Conservation (phyloP, 1,140 invertebrate genomes). For the Neodiprion fabricii region DNA sequence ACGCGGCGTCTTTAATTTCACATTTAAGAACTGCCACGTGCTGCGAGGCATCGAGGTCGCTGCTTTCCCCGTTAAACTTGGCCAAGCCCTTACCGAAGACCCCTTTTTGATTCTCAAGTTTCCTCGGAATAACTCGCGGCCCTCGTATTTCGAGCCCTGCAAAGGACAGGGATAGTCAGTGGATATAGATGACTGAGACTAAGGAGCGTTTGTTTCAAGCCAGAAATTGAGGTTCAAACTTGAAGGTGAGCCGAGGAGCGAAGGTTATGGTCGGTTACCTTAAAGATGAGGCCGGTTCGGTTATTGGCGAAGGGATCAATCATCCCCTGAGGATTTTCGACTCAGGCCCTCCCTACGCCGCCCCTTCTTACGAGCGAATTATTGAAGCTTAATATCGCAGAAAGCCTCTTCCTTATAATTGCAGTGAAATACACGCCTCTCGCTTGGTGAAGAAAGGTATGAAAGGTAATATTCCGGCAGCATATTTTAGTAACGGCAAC, state of each 20-base stretch:
- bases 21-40: neutral
- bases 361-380: neutral
- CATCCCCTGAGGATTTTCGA: neutral
- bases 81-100: neutral
- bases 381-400: neutral
- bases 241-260: neutral
- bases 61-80: neutral
- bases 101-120: neutral
- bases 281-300: neutral
- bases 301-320: neutral
- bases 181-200: neutral
- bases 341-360: neutral
- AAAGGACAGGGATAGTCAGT: neutral
- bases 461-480: too few species aligned
- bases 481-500: too few species aligned
- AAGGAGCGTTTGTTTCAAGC: neutral
- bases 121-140: neutral
- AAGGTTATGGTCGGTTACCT: neutral
- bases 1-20: neutral
- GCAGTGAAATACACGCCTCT: neutral
- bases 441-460: too few species aligned
- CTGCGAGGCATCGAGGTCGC: neutral
- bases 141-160: neutral
- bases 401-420: neutral
- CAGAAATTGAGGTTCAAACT: neutral